Evolutionary conservation across 2,797 vertebrate species (phyloP).

Genomic region (Amniataba percoides): DNA sequence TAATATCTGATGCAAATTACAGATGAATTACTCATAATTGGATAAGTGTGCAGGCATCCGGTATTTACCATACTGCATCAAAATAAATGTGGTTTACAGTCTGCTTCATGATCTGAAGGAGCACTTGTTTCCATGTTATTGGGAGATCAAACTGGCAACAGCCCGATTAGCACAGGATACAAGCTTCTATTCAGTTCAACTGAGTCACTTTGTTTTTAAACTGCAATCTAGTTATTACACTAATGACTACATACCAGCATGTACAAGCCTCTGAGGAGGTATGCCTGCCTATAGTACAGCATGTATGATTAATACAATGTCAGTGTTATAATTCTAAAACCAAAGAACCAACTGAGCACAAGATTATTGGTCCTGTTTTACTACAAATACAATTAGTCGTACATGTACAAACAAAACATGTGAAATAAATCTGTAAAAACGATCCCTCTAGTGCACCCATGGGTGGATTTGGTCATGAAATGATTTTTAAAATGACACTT

Average conservation of each 20-base stretch:
- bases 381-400: background rate
- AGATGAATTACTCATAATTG: constrained; percentile 63
- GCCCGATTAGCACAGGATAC: constrained; percentile 47
- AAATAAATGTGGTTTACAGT: constrained; percentile 56
- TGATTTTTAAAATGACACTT: constrained; percentile 25
- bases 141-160: constrained; percentile 43
- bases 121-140: constrained; percentile 60
- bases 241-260: constrained; percentile 27
- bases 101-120: constrained; percentile 38
- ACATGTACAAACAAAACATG: background rate
- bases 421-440: constrained; percentile 5
- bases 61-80: constrained; percentile 43
- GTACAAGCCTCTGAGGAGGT: background rate
- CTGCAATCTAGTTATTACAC: constrained; percentile 28
- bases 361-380: background rate
- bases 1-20: constrained; percentile 69
- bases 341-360: background rate
- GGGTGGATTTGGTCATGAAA: background rate
- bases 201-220: constrained; percentile 39
- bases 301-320: constrained; percentile 11
- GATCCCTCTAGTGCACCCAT: background rate
- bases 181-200: constrained; percentile 47
- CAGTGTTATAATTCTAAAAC: background rate
- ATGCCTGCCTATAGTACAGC: constrained; percentile 17
- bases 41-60: constrained; percentile 54